Evolutionary conservation across 2,113 vertebrate genomes (phyloP).

Genomic region (Phrynosoma platyrhinos): DNA sequence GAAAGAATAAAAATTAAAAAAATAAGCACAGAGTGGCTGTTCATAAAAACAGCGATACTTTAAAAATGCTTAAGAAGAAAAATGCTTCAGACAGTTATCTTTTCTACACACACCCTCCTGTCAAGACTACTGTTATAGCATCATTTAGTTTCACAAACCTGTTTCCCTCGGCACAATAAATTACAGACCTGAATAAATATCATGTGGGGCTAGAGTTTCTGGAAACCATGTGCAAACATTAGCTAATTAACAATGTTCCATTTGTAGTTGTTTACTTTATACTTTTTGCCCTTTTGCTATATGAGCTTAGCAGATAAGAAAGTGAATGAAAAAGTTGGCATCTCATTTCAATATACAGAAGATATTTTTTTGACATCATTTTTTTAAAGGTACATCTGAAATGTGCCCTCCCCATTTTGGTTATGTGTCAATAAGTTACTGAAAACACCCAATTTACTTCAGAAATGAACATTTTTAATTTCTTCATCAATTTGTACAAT

Average conservation of each 20-base stretch:
- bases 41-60: no score
- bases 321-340: not conserved
- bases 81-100: no score
- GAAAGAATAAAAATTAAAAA: no score
- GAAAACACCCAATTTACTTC: not conserved
- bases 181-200: not conserved
- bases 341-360: not conserved
- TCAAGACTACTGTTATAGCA: no score
- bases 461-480: not conserved
- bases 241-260: not conserved
- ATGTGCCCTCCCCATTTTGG: not conserved
- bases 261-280: not conserved
- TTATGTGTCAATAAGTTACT: not conserved
- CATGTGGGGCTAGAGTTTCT: not conserved
- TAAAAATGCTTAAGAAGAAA: no score
- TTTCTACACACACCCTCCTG: no score
- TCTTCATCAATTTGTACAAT: not conserved
- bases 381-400: not conserved
- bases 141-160: not conserved
- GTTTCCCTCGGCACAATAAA: not conserved
- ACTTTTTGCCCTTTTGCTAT: not conserved
- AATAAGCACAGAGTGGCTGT: no score
- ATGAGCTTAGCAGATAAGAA: not conserved
- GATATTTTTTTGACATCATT: not conserved
- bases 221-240: not conserved